A percentile compares a stretch with the other conserved stretches of the same genome.
These are phyloP conservation scores for Lanius collurio DNA, from an alignment of 2,113 vertebrate species.

Conservation along the genomic window DNA sequence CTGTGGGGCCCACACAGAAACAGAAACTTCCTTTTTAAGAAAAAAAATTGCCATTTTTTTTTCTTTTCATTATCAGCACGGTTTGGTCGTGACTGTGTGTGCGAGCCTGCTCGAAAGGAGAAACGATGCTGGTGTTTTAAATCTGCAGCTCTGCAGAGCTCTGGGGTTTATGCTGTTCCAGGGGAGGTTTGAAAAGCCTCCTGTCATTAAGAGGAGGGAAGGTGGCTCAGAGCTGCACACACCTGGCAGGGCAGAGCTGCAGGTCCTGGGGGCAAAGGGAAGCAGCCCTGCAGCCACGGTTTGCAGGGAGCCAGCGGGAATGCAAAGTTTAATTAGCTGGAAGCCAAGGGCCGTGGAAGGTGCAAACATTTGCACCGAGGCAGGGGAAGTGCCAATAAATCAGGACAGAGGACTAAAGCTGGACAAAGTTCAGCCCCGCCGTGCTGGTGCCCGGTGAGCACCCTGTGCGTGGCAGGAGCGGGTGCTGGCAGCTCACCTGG, in stretches of 20 bases:
- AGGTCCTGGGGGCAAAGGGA: neutral
- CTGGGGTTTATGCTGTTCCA: neutral
- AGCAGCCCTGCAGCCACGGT: neutral
- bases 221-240: neutral
- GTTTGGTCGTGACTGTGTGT: neutral
- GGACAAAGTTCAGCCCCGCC: neutral
- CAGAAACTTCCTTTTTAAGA: conserved; percentile 58
- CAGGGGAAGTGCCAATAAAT: neutral
- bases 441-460: neutral
- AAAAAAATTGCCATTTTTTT: neutral
- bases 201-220: neutral
- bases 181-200: neutral
- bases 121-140: neutral
- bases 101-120: neutral
- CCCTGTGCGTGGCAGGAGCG: neutral
- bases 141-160: neutral
- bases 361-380: neutral
- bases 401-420: neutral
- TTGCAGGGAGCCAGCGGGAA: neutral
- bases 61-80: neutral
- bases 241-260: neutral
- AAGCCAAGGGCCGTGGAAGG: neutral
- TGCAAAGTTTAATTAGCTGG: neutral
- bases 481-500: neutral
- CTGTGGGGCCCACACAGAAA: neutral